Evolutionary conservation across 2,888 invertebrate species (phyloP), one percentile per base, ranked within the genome.

Genomic region (Alsophila aescularia): DNA sequence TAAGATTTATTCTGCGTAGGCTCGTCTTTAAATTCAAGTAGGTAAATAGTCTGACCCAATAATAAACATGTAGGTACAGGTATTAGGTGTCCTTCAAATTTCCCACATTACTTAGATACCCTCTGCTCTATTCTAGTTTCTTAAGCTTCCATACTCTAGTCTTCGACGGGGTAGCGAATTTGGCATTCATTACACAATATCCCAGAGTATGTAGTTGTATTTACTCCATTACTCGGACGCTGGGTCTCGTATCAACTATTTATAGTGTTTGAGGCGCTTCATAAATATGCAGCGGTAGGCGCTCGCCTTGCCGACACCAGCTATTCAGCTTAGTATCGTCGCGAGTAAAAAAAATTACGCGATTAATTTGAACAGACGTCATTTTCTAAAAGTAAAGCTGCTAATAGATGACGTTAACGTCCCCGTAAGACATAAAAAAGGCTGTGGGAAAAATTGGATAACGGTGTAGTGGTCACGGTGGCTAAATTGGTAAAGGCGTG

Each of bases 241-340:
- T 80, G 77, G 72, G 77, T 51, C 78, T 75, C 82, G 86, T 90
- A 90, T 91, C 89, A 91, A 90, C 83, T 91, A 91, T 91, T 91
- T 91, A 91, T 91, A 87, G 91, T 91, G 91, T 91, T 91, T 91
- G 90, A 89, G 89, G 83, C 81, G 85, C 85, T 90, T 92, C 91
- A 92, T 92, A 92, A 92, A 92, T 92, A 92, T 92, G 92, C 92
- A 92, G 82, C 77, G 81, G 89, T 90, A 91, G 90, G 90, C 90
- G 87, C 87, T 85, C 90, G 89, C 90, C 90, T 90, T 89, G 83
- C 87, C 89, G 88, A 90, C 91, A 91, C 90, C 84, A 89, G 89
- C 90, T 84, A 90, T 91, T 91, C 90, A 91, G 83, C 77, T 60
- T 66, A 63, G 58, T 64, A 66, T 70, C 68, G 75, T 70, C 62